Evolutionary conservation across 1,140 invertebrate species (phyloP), one percentile per base, ranked within the genome.

Genomic region (Rhagoletis pomonella): DNA sequence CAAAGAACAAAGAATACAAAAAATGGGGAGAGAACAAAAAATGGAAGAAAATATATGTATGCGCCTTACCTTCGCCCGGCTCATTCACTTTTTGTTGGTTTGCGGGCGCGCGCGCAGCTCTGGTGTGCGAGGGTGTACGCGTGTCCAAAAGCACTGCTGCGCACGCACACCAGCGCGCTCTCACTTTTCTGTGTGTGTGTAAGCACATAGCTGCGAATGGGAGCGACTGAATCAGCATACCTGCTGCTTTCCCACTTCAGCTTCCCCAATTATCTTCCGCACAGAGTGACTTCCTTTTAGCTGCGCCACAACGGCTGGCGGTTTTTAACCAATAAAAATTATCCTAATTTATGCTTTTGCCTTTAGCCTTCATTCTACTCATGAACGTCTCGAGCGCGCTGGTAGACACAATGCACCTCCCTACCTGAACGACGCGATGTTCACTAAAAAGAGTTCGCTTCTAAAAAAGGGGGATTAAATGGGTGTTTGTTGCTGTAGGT

Each of bases 321-420:
- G n/a, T 19, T 81, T 81, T 81, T 58, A 55, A 81, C 73, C 73
- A 81, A 81, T 81, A 81, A 81, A 81, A 81, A 81, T 81, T 81
- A 81, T 81, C 73, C 73, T 81, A 81, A 81, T 55, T 81, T 14
- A 58, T 58, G 47, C 73, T 81, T 81, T 58, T 17, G 47, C 47
- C 44, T 81, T 50, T 1, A 6, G n/a, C n/a, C 29, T 10, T 50
- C 9, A 10, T 81, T 81, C 50, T 3, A 17, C 69, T 47, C 39
- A 4, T 73, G 4, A 6, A 42, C 0, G 29, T 73, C 3, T 47
- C 17, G 44, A 12, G 29, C 29, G 29, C 29, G 29, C 29, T 29
- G 29, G 1, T 29, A 29, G 29, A 29, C 29, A 29, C 29, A 29
- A 29, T 29, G 29, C 29, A 29, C 29, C 29, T 29, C 29, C 29